Evolutionary conservation across 2,113 vertebrate genomes (phyloP).

Genomic region (Silurus asotus): DNA sequence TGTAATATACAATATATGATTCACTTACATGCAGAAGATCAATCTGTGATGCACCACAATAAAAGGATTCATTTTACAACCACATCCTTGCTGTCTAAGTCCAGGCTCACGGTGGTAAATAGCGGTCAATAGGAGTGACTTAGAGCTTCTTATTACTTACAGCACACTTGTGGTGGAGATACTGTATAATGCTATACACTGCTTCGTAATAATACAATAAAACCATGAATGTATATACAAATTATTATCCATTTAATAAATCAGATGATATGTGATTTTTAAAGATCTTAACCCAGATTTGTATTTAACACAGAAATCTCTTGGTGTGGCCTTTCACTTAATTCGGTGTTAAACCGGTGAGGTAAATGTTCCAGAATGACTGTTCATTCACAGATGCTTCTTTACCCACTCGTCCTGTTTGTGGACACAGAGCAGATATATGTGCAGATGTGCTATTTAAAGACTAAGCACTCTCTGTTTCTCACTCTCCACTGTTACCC

Average conservation of each 20-base stretch:
- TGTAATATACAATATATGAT: neutral
- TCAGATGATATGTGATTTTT: neutral
- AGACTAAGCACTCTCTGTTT: slow-evolving; percentile 23
- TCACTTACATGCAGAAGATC: no score
- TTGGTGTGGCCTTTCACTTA: neutral
- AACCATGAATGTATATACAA: neutral
- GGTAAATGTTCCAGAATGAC: slow-evolving; percentile 31
- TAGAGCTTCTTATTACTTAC: neutral
- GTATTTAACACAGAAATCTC: neutral
- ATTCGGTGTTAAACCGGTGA: slow-evolving; percentile 11
- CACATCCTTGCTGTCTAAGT: neutral
- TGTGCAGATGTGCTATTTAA: slow-evolving; percentile 24
- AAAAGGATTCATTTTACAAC: neutral
- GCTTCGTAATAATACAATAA: neutral
- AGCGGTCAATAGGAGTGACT: neutral
- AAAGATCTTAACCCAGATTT: neutral
- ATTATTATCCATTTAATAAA: neutral
- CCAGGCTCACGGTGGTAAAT: neutral
- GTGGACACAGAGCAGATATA: slow-evolving; percentile 19
- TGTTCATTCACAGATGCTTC: neutral
- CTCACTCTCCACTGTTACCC: neutral
- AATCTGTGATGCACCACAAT: neutral
- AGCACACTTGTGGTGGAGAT: neutral
- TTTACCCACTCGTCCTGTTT: neutral
- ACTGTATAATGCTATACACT: neutral